These are phyloP conservation scores for Hipposideros armiger DNA, from an alignment of 2,113 vertebrate genomes.

Conservation along the genomic window DNA sequence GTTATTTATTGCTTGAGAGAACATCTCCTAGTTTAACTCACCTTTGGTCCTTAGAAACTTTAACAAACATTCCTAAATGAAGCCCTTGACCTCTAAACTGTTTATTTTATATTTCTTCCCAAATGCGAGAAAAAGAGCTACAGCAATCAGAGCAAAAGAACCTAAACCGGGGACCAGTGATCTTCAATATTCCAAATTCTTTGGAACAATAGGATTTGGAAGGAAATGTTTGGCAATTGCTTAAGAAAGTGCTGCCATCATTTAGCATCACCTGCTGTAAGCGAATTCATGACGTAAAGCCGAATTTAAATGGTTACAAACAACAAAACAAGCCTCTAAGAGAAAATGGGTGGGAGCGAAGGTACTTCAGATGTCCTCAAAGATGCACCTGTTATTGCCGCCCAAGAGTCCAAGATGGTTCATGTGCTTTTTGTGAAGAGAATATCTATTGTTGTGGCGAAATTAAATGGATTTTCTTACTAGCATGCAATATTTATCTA, in stretches of 20 bases:
- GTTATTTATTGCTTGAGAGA: constrained; percentile 77
- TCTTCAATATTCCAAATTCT: constrained; percentile 52
- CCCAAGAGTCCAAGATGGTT: constrained; percentile 81
- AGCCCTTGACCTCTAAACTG: neutral
- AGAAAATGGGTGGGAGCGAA: constrained; percentile 24
- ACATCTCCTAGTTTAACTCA: constrained; percentile 55
- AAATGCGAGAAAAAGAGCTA: constrained; percentile 13
- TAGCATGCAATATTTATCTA: constrained; percentile 88
- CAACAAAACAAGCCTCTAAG: constrained; percentile 80
- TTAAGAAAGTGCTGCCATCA: constrained; percentile 36
- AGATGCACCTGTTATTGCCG: constrained; percentile 85
- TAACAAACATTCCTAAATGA: constrained; percentile 50
- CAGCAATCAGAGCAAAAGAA: neutral
- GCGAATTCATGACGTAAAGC: constrained; percentile 66
- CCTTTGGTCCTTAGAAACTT: constrained; percentile 50
- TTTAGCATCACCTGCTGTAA: constrained; percentile 37
- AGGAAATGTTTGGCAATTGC: constrained; percentile 49
- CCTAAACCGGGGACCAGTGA: neutral
- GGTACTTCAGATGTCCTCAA: constrained; percentile 71
- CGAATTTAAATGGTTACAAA: constrained; percentile 82
- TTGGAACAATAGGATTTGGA: neutral
- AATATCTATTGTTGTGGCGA: constrained; percentile 86
- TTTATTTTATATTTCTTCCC: constrained; percentile 45
- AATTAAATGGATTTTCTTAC: constrained; percentile 89
- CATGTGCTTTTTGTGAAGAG: constrained; percentile 86